A percentile compares a stretch with the other conserved stretches of the same genome.
phyloP scores from a whole-genome alignment of 2,888 invertebrate species.

The Yponomeuta evonymella region DNA sequence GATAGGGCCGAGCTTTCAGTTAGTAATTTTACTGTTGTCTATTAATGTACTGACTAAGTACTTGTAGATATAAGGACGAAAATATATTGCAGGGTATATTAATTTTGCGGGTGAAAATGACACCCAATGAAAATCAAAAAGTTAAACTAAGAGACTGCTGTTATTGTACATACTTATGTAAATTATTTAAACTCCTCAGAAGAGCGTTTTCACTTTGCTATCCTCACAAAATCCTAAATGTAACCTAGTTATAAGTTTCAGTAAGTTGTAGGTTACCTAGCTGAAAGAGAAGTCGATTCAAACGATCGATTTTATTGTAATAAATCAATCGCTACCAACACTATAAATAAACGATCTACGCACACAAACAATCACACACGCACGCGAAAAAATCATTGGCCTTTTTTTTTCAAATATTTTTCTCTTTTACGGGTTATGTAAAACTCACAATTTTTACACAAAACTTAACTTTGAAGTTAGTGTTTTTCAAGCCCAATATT shows the following conservation, averaged over 20 bases:
- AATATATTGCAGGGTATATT: too few relatives aligned
- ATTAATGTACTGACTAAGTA: too few relatives aligned
- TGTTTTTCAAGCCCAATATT: not conserved
- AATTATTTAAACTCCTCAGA: too few relatives aligned
- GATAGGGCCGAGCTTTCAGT: not conserved
- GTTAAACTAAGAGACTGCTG: too few relatives aligned
- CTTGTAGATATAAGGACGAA: too few relatives aligned
- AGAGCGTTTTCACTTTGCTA: too few relatives aligned
- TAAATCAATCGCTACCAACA: not conserved
- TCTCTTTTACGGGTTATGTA: not conserved
- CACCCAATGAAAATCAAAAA: too few relatives aligned
- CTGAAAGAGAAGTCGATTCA: not conserved
- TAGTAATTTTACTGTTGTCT: not conserved
- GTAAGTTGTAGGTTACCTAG: not conserved
- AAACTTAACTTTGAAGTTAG: not conserved
- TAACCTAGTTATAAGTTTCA: not conserved
- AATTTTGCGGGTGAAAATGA: too few relatives aligned
- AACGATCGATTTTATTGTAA: not conserved
- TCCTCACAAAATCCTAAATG: too few relatives aligned
- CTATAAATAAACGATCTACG: not conserved
- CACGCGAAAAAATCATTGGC: not conserved
- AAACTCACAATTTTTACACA: slow-evolving; percentile 7
- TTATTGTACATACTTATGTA: too few relatives aligned
- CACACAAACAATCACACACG: not conserved
- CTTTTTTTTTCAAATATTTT: not conserved